Percentiles rank a stretch among this genome's conserved stretches.
Conservation (phyloP, 2,113 vertebrate species). For the Callocephalon fimbriatum region DNA sequence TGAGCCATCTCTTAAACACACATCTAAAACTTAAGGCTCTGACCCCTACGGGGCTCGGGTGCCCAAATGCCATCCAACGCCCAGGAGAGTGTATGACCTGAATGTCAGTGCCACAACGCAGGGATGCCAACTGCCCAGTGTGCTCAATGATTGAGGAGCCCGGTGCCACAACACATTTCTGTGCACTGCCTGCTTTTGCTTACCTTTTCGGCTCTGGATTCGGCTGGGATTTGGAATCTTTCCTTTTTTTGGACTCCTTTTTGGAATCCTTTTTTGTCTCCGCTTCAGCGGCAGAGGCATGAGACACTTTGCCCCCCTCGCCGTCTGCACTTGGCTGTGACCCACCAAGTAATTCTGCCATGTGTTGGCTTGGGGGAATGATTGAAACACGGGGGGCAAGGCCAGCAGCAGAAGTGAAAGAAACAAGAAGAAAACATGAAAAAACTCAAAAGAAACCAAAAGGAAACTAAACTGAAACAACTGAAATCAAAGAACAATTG, state of each 20-base stretch:
- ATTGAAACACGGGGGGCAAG: constrained; percentile 83
- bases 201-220: constrained; percentile 88
- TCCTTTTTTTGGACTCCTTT: constrained; percentile 95
- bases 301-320: constrained; percentile 78
- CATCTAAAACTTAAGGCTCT: not conserved
- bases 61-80: not conserved
- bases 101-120: accelerated
- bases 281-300: constrained; percentile 77
- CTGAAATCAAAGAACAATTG: constrained; percentile 59
- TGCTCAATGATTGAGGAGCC: not conserved
- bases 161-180: constrained; percentile 12
- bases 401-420: constrained; percentile 83
- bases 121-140: not conserved
- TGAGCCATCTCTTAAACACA: not conserved
- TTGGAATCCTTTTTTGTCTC: constrained; percentile 89
- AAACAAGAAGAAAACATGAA: constrained; percentile 81
- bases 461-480: constrained; percentile 76
- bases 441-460: constrained; percentile 69
- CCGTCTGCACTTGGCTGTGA: constrained; percentile 80
- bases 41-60: accelerated
- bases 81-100: not conserved
- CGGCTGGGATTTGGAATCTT: constrained; percentile 85
- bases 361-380: constrained; percentile 86
- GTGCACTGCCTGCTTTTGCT: constrained; percentile 47
- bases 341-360: constrained; percentile 86